Percentiles rank a stretch among this genome's conserved stretches.
Evolutionary conservation across 1,140 invertebrate species (phyloP).

Genomic region (Halesus radiatus): DNA sequence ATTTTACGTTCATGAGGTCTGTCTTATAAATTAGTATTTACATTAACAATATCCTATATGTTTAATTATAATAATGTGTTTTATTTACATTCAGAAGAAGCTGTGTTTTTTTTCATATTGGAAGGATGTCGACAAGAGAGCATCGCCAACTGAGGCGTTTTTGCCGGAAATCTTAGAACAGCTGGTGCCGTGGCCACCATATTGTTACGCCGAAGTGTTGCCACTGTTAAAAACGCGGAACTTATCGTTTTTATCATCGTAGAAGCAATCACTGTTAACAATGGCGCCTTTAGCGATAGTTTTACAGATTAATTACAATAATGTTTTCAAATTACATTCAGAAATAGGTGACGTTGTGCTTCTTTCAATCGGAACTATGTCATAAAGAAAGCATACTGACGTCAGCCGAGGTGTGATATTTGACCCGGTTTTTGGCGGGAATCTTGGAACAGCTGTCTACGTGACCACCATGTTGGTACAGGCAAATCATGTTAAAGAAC

Average conservation of each 20-base stretch:
- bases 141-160: conserved; percentile 52
- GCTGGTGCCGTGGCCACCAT: conserved; percentile 28
- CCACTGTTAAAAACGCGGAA: background rate
- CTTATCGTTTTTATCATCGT: conserved; percentile 29
- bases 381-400: conserved; percentile 51
- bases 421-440: conserved; percentile 51
- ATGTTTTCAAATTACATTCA: no score
- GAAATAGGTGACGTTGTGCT: no score
- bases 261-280: conserved; percentile 41
- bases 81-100: no score
- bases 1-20: no score
- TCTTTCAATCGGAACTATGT: background rate
- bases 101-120: conserved; percentile 10
- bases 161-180: conserved; percentile 37
- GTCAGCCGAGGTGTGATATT: conserved; percentile 50
- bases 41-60: no score
- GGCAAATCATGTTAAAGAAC: no score
- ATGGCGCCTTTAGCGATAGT: conserved; percentile 51
- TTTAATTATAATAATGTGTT: no score
- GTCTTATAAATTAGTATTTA: no score
- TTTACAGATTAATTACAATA: no score
- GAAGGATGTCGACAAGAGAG: conserved; percentile 38
- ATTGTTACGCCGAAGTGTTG: conserved; percentile 10
- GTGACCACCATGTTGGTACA: conserved; percentile 7
- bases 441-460: background rate